phyloP scores from a whole-genome alignment of 2,797 vertebrate species.

The Sparidentex hasta region DNA sequence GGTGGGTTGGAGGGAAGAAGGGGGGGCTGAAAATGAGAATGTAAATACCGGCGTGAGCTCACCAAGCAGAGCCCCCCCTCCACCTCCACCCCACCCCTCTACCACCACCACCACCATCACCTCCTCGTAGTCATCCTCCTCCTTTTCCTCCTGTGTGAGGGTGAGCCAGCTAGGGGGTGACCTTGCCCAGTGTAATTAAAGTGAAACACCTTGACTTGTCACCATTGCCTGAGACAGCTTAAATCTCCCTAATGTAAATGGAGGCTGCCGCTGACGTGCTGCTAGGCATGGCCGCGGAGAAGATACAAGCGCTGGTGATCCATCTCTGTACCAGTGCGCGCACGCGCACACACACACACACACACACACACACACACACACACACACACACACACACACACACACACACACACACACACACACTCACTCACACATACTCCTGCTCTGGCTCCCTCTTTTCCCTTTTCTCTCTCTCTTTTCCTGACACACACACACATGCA shows the following conservation, averaged over 20 bases:
- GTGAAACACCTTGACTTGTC: slow-evolving; percentile 92
- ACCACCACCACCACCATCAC: slow-evolving; percentile 26
- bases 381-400: background rate
- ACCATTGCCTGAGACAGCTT: slow-evolving; percentile 89
- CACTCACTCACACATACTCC: background rate
- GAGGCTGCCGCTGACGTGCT: slow-evolving; percentile 84
- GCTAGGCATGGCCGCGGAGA: slow-evolving; percentile 84
- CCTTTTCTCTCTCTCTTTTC: slow-evolving; percentile 33
- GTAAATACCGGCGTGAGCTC: slow-evolving; percentile 76
- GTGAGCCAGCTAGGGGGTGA: slow-evolving; percentile 85
- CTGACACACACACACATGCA: slow-evolving; percentile 30
- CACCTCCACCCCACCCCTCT: background rate
- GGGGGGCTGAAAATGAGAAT: slow-evolving; percentile 72
- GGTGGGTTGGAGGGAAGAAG: background rate
- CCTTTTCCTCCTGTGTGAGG: slow-evolving; percentile 68
- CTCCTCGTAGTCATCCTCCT: slow-evolving; percentile 58
- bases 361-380: slow-evolving; percentile 4
- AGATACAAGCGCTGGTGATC: slow-evolving; percentile 88
- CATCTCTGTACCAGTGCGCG: slow-evolving; percentile 81
- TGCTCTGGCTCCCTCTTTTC: slow-evolving; percentile 10
- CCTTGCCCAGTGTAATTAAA: slow-evolving; percentile 91
- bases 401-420: background rate
- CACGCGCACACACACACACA: slow-evolving; percentile 53
- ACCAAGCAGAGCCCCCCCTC: slow-evolving; percentile 20
- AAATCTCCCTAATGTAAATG: slow-evolving; percentile 92